A percentile compares a stretch with the other conserved stretches of the same genome.
phyloP scores from a whole-genome alignment of 2,888 invertebrate genomes.

The Tetragnatha montana region DNA sequence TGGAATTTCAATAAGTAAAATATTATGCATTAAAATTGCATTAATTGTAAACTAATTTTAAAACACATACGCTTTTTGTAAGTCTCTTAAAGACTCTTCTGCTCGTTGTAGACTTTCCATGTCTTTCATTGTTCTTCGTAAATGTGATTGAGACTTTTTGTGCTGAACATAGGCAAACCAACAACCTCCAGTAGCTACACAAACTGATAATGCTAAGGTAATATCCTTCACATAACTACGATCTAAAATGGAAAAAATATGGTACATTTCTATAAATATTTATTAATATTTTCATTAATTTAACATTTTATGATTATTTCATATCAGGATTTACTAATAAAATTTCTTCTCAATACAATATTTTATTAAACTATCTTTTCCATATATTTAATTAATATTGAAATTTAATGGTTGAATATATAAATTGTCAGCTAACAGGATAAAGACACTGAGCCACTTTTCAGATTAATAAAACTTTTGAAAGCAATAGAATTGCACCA shows the following conservation, averaged over 20 bases:
- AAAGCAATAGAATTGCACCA: too few species aligned
- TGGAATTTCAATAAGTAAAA: neutral
- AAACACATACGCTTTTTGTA: constrained; percentile 80
- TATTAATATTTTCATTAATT: too few species aligned
- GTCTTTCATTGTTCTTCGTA: constrained; percentile 93
- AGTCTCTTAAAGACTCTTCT: constrained; percentile 88
- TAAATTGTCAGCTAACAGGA: too few species aligned
- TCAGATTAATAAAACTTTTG: too few species aligned
- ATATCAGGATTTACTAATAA: too few species aligned
- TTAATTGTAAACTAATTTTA: neutral
- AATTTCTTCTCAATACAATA: too few species aligned
- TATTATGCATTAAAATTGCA: neutral
- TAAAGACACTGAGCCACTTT: too few species aligned
- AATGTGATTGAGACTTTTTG: constrained; percentile 88
- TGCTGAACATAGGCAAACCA: constrained; percentile 95
- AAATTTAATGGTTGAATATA: neutral
- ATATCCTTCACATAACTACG: constrained; percentile 92
- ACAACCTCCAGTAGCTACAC: constrained; percentile 90
- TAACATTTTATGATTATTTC: too few species aligned
- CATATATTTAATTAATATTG: neutral
- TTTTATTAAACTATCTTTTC: too few species aligned
- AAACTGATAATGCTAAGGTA: constrained; percentile 86
- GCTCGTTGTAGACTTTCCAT: constrained; percentile 94
- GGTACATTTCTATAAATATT: too few species aligned
- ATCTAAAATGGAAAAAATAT: constrained; percentile 77